Evolutionary conservation across 2,113 vertebrate genomes (phyloP), one percentile per base, ranked within the genome.

Genomic region (Hippocampus mohnikei): DNA sequence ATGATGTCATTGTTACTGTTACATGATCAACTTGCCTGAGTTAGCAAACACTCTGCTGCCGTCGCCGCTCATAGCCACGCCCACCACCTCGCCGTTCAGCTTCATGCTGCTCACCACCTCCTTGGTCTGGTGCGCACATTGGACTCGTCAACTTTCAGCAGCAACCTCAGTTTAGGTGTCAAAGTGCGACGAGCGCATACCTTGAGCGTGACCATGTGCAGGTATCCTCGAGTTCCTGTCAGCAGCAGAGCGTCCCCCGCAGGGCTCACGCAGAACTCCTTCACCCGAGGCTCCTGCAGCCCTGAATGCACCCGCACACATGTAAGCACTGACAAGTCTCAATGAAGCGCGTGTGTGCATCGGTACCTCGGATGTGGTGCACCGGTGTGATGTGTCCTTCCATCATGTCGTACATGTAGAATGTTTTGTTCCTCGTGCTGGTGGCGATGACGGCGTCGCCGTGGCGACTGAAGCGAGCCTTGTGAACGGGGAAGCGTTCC

Each of bases 371-470:
- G 72, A 99, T 86, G 33, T 85, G 72, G 70, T 91, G 69, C 1
- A 98, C 89, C 1, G 95, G 95, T 74, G 86, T 89, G 50, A 99
- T 82, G 0, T 79, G 92, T 61, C 97, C 97, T 83, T 90, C 92
- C 88, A 98, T 94, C 97, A 99, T 99, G 81, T 99, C 94, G 62
- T 98, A 99, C 64, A 97, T 83, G 82, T 98, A 98, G 88, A 98
- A 96, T 84, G 95, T 88, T 61, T 92, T 96, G 82, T 95, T 95
- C 61, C 75, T 92, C 40, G 90, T 74, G 50, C 95, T 93, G 0
- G 95, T 98, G 66, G 95, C 96, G 79, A 98, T 92, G 84, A 99
- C 91, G 60, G 91, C 88, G 52, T 96, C 94, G 2, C 97, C 97
- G 59, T 94, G 92, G 10, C 82, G 70, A 71, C 91, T 97, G 86